phyloP scores from a whole-genome alignment of 2,797 vertebrate genomes.

The Xenopus petersii region DNA sequence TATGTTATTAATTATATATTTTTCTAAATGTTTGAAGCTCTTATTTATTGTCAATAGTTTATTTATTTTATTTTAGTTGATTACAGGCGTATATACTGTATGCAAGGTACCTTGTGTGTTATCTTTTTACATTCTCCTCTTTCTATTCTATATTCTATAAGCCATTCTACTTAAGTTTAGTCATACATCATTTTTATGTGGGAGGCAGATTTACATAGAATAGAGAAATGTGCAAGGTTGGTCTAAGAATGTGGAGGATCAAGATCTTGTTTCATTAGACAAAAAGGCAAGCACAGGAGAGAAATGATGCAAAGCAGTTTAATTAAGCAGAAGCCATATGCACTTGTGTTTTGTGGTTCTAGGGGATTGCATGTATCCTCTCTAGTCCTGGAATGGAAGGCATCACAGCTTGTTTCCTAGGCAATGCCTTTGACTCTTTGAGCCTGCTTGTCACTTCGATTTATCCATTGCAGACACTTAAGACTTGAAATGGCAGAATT shows the following conservation, averaged over 20 bases:
- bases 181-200: constrained; percentile 15
- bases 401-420: constrained; percentile 12
- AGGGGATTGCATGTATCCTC: constrained; percentile 18
- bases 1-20: no score
- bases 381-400: constrained; percentile 28
- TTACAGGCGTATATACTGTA: no score
- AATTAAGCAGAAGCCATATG: constrained; percentile 13
- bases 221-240: constrained; percentile 23
- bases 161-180: neutral
- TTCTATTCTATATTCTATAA: no score
- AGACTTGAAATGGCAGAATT: constrained; percentile 34
- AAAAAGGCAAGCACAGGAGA: neutral
- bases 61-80: no score
- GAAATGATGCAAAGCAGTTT: constrained; percentile 13
- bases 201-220: constrained; percentile 19
- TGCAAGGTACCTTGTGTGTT: no score
- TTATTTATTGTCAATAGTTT: no score
- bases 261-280: neutral
- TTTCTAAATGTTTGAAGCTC: no score
- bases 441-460: constrained; percentile 24
- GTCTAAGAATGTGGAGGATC: constrained; percentile 4
- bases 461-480: constrained; percentile 30
- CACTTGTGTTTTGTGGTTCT: constrained; percentile 27
- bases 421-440: constrained; percentile 29
- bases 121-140: no score